These are phyloP conservation scores for Platanista minor DNA, from an alignment of 2,113 vertebrate genomes.

Conservation along the genomic window DNA sequence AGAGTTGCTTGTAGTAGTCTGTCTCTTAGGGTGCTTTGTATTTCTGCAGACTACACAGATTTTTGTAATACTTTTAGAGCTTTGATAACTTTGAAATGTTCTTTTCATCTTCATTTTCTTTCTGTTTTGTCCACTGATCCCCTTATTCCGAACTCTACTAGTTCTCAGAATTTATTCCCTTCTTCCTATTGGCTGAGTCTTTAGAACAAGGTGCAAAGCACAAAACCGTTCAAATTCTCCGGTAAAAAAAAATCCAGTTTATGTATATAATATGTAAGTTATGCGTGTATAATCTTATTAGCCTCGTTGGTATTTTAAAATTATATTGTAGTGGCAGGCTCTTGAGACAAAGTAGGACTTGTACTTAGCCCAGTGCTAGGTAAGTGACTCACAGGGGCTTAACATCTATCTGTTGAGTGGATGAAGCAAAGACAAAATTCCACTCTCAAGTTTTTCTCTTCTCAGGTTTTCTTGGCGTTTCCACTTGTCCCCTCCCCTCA, in stretches of 20 bases:
- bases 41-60: background rate
- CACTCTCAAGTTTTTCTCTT: background rate
- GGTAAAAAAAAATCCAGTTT: background rate
- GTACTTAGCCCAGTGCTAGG: background rate
- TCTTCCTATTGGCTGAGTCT: background rate
- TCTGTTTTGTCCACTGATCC: background rate
- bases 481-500: background rate
- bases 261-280: background rate
- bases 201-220: background rate
- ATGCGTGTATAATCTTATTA: background rate
- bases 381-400: background rate
- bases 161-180: background rate
- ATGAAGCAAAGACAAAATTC: background rate
- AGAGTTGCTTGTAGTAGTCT: too few species aligned
- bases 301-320: background rate
- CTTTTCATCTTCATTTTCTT: conserved; percentile 7
- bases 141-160: background rate
- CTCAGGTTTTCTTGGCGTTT: background rate
- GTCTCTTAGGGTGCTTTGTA: too few species aligned
- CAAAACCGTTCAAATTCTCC: background rate
- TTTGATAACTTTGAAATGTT: background rate
- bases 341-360: background rate
- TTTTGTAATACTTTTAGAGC: background rate
- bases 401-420: background rate
- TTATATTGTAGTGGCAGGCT: background rate